Conservation (phyloP, 2,888 invertebrate species). For the Cephus runcator region DNA sequence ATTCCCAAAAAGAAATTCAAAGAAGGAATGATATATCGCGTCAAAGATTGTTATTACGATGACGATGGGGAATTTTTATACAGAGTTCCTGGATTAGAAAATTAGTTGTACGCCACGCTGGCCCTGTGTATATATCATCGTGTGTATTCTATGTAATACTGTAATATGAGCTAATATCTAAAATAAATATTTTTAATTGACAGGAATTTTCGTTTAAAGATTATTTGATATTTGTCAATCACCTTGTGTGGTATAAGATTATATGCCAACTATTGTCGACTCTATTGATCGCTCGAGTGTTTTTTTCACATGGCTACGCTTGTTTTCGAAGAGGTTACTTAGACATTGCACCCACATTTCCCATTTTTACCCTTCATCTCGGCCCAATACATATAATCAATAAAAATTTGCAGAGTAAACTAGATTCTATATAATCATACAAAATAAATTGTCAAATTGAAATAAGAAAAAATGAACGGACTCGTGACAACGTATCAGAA, state of each 20-base stretch:
- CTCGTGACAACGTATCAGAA: constrained; percentile 73
- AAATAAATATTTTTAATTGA: too few species aligned
- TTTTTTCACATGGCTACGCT: too few species aligned
- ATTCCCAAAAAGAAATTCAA: constrained; percentile 76
- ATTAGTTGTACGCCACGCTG: not conserved
- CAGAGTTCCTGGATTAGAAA: constrained; percentile 70
- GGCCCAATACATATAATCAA: not conserved
- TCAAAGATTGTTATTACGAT: constrained; percentile 84
- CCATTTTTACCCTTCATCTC: constrained; percentile 13
- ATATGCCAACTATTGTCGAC: too few species aligned
- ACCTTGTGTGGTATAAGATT: too few species aligned
- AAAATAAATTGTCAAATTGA: not conserved
- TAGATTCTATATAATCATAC: not conserved
- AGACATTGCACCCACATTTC: constrained; percentile 8
- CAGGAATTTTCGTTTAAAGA: too few species aligned
- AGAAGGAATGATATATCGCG: constrained; percentile 76
- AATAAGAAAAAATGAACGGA: constrained; percentile 67
- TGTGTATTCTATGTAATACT: too few species aligned
- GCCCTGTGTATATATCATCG: too few species aligned
- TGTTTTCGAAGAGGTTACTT: too few species aligned
- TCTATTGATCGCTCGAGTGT: too few species aligned
- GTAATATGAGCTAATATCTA: too few species aligned
- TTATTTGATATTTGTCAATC: too few species aligned
- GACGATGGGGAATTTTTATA: constrained; percentile 84
- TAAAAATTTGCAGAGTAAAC: too few species aligned